Evolutionary conservation across 2,888 invertebrate species (phyloP), one percentile per base, ranked within the genome.

Genomic region (Sesia bembeciformis): DNA sequence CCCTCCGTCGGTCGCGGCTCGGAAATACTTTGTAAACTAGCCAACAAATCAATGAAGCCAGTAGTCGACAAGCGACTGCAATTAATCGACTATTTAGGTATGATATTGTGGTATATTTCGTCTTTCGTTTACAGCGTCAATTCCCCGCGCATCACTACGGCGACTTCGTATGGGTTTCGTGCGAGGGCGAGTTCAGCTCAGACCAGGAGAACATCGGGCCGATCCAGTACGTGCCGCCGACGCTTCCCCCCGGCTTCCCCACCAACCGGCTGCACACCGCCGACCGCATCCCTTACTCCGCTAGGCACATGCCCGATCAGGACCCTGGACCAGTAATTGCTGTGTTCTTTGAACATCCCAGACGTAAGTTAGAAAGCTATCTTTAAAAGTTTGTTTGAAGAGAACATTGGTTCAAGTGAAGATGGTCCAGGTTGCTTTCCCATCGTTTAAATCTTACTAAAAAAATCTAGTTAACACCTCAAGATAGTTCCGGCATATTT

Each of bases 121-220:
- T 4, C 40, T n/a, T 46, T 8, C 23, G 46, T n/a, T 42, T 40
- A 3, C 64, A 86, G 85, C 71, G 70, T 6, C 73, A 74, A 52
- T 71, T 68, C 1, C 84, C 85, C 5, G 83, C 81, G 0, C 70
- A 78, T 43, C 71, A 74, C 3, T 72, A 86, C 78, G 90, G 90
- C 0, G 89, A 93, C 66, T 92, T 92, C 84, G 88, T 97, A 43
- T 97, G 96, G 93, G 91, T 98, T 38, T 93, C 94, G 5, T 98
- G 98, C 76, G 88, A 92, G 43, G 97, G 97, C 23, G 94, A 95
- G 80, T 92, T 92, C 69, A 89, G 91, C 53, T 90, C 93, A 0
- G 97, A 97, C 76, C 90, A 91, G 74, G 97, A 97, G 79, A 92
- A 93, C 75, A 88, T 96, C 54, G 94, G 94, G 0, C 86, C 91